Conservation (phyloP, 1,140 invertebrate species). For the Nylanderia fulva region DNA sequence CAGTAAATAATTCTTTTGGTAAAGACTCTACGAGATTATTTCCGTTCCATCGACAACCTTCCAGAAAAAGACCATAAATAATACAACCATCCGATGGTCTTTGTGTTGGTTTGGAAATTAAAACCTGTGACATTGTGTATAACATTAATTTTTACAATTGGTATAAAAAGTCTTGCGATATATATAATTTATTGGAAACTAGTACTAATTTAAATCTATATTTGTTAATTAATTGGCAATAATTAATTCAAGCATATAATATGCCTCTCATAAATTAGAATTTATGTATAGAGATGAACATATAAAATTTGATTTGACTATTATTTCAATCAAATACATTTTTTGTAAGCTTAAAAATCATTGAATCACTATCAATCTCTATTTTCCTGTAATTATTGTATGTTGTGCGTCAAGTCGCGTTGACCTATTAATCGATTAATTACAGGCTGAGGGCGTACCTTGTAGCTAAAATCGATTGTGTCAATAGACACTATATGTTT, state of each 20-base stretch:
- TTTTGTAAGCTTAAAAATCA: background rate
- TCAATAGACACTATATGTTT: slow-evolving; percentile 92
- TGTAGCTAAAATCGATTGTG: slow-evolving; percentile 90
- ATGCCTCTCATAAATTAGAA: slow-evolving; percentile 3
- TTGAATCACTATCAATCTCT: background rate
- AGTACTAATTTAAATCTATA: slow-evolving; percentile 9
- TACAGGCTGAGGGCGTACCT: slow-evolving; percentile 84
- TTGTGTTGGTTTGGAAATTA: slow-evolving; percentile 82
- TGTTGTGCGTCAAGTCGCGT: background rate
- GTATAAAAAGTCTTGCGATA: slow-evolving; percentile 6
- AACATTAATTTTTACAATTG: background rate
- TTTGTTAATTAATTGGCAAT: background rate
- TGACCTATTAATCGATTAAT: slow-evolving; percentile 24
- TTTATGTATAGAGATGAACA: no score
- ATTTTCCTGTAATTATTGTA: slow-evolving; percentile 12
- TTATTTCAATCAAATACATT: background rate
- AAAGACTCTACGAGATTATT: slow-evolving; percentile 87
- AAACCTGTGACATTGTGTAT: slow-evolving; percentile 80
- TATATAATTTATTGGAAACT: background rate
- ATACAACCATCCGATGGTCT: slow-evolving; percentile 89
- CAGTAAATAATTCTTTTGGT: slow-evolving; percentile 89
- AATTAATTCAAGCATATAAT: background rate
- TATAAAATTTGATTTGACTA: background rate
- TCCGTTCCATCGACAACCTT: slow-evolving; percentile 90
- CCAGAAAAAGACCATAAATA: slow-evolving; percentile 91